phyloP scores from a whole-genome alignment of 2,888 invertebrate species.

The Ormyrus rosae region DNA sequence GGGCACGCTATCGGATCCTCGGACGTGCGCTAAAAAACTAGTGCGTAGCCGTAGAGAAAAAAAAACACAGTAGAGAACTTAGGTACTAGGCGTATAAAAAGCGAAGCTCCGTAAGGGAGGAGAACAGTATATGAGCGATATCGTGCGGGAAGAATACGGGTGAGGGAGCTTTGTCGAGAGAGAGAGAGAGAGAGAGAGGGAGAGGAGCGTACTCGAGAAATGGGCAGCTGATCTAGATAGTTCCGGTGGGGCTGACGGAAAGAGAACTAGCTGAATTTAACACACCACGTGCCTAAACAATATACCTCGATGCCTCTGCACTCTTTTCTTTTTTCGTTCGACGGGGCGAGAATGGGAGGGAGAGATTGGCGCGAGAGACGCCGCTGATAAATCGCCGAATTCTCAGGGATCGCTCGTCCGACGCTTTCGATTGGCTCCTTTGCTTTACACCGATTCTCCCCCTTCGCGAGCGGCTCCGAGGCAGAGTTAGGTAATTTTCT shows the following conservation, averaged over 20 bases:
- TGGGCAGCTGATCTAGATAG: no score
- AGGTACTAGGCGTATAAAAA: background rate
- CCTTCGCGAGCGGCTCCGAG: no score
- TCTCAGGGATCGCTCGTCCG: background rate
- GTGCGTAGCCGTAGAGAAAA: background rate
- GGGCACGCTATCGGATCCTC: slow-evolving; percentile 6
- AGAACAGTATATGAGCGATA: background rate
- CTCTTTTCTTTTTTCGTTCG: slow-evolving; percentile 14
- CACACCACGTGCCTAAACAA: slow-evolving; percentile 63
- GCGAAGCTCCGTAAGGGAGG: background rate
- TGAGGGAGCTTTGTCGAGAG: background rate
- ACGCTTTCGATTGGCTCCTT: background rate
- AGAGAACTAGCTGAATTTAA: slow-evolving; percentile 29
- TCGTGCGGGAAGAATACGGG: no score
- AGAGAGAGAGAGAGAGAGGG: no score
- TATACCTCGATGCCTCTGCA: slow-evolving; percentile 62
- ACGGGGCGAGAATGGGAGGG: background rate
- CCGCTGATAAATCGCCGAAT: slow-evolving; percentile 17
- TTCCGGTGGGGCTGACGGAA: background rate
- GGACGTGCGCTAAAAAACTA: slow-evolving; percentile 1
- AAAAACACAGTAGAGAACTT: no score
- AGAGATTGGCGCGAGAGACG: background rate
- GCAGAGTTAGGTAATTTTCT: no score
- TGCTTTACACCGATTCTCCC: no score
- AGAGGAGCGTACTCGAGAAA: slow-evolving; percentile 40